Percentiles rank a stretch among this genome's conserved stretches.
phyloP scores from a whole-genome alignment of 1,140 invertebrate genomes.

The Ips nitidus region DNA sequence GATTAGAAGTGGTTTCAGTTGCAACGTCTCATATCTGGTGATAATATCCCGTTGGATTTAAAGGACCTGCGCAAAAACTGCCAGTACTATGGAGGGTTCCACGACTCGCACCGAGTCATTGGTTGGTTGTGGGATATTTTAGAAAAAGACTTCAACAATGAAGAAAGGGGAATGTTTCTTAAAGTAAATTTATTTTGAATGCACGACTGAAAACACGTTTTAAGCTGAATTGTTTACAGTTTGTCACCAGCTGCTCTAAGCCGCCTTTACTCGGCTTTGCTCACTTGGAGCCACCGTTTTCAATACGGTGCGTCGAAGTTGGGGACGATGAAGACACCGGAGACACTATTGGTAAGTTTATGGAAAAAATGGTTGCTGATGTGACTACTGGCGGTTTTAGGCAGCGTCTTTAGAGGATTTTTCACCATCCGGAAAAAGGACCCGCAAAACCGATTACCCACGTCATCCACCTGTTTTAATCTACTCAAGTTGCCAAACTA shows the following conservation, averaged over 20 bases:
- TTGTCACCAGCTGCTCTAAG: conserved; percentile 98
- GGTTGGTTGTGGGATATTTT: conserved; percentile 99
- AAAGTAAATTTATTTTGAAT: conserved; percentile 61
- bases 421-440: conserved; percentile 96
- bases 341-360: conserved; percentile 79
- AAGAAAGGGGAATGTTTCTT: conserved; percentile 91
- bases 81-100: conserved; percentile 99
- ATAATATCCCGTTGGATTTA: conserved; percentile 88
- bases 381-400: conserved; percentile 52
- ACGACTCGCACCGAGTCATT: conserved; percentile 96
- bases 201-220: neutral
- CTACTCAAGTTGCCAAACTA: conserved; percentile 98
- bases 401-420: conserved; percentile 95
- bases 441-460: conserved; percentile 92
- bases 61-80: conserved; percentile 89
- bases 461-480: conserved; percentile 99
- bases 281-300: conserved; percentile 97
- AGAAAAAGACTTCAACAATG: conserved; percentile 90
- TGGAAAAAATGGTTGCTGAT: neutral
- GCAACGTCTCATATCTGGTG: conserved; percentile 87
- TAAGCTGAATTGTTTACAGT: conserved; percentile 62
- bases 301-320: conserved; percentile 98
- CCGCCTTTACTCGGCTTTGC: conserved; percentile 96
- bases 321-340: conserved; percentile 98
- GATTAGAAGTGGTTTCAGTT: conserved; percentile 59